Evolutionary conservation across 1,140 invertebrate species (phyloP), one percentile per base, ranked within the genome.

Genomic region (Trichonephila clavipes): DNA sequence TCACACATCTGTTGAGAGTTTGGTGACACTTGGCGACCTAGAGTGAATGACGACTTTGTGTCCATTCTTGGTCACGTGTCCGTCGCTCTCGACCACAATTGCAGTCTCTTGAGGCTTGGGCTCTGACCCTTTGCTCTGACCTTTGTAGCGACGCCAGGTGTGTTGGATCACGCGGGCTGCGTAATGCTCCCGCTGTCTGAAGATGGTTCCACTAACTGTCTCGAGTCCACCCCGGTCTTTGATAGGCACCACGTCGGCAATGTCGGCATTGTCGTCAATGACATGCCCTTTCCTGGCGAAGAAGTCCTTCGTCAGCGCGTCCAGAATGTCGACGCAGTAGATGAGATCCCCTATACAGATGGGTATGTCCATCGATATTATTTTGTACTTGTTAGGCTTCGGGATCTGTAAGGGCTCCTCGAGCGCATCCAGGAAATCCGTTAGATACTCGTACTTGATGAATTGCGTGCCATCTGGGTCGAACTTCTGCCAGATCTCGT

Each of bases 401-500:
- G 99, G 98, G 95, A 99, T 99, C 96, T 99, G 98, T 93, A 99
- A 96, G 94, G 98, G 98, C 88, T 98, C 98, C 96, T 99, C 98
- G 85, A 99, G 97, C 91, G 98, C 98, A 96, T 99, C 98, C 81
- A 99, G 96, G 96, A 99, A 99, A 95, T 99, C 98, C 0, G 98
- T 98, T 83, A 99, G 96, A 96, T 98, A 97, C 95, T 98, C 97
- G 96, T 99, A 99, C 83, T 97, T 97, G 95, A 99, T 99, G 96
- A 99, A 99, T 96, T 99, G 98, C 7, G 98, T 99, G 85, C 99
- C 99, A 95, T 99, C 98, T 0, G 99, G 99, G 96, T 99, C 99
- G 96, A 98, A 99, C 95, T 98, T 97, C 96, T 99, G 98, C 99
- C 99, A 99, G 95, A 99, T 99, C 96, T 99, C 99, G 96, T 99